Conservation (phyloP, 2,797 vertebrate genomes). For the Sternarchorhynchus goeldii region DNA sequence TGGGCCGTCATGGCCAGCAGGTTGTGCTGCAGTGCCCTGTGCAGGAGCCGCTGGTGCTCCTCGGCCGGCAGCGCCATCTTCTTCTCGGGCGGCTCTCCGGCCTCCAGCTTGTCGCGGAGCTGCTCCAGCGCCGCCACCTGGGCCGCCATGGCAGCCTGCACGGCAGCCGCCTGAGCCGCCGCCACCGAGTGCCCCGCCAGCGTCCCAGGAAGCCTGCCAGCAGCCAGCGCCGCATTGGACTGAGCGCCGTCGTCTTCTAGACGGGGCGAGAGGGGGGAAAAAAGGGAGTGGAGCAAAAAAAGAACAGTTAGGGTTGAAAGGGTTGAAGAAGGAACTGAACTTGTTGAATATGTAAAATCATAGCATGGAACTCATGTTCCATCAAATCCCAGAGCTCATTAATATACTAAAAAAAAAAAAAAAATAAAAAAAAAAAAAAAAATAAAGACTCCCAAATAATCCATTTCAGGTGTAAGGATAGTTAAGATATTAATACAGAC, state of each 20-base stretch:
- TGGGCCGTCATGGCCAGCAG: conserved; percentile 93
- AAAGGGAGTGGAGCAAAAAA: not conserved
- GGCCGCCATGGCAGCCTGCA: conserved; percentile 77
- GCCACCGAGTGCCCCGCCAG: conserved; percentile 83
- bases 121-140: conserved; percentile 92
- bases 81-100: conserved; percentile 93
- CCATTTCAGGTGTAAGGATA: no score
- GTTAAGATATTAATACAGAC: no score
- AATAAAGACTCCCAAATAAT: no score
- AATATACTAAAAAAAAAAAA: no score
- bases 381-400: no score
- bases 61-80: conserved; percentile 88
- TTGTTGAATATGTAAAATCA: no score
- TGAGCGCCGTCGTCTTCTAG: conserved; percentile 86
- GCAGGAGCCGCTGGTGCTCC: conserved; percentile 91
- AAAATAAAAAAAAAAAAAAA: no score
- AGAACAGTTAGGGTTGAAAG: not conserved
- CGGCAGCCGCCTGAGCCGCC: conserved; percentile 81
- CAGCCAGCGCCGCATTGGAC: conserved; percentile 60
- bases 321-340: no score
- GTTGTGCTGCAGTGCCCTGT: conserved; percentile 94
- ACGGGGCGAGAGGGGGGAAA: not conserved
- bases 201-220: conserved; percentile 74
- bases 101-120: conserved; percentile 92
- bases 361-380: no score